Base-by-base conservation (phyloP, 2,113 vertebrate species). In the Monopterus albus region DNA sequence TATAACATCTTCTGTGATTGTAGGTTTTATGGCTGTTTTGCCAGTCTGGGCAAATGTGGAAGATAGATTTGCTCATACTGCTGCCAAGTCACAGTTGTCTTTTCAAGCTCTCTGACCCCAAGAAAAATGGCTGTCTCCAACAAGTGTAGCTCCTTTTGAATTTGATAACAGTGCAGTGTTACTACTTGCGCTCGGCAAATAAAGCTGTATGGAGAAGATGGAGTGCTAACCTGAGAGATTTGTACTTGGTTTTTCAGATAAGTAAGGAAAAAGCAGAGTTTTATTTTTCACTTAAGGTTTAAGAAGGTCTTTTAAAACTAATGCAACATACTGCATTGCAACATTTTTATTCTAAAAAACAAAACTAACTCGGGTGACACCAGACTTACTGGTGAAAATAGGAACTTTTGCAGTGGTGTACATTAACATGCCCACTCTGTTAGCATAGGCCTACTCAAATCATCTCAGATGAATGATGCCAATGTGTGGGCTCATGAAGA, bases 41-140 rank as follows among this genome's bases (percentile, higher is more conserved):
- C 63, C 77, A 76, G 64, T 55, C 69, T 5, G 14, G 68, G 23
- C 79, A 78, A 38, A 83, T 68, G 64, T 79, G 81, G 81, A 59
- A 62, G 60, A 68, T 73, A 56, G 75, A 78, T 81, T 82, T 81
- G 25, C 73, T 86, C 63, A 51, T 71, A 11, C 57, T 12, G 17
- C 57, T 81, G 83, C 78, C 82, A 84, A 85, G 78, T 85, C 76
- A 71, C 42, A 84, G 60, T 61, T 79, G 65, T 59, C 71, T 78
- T 78, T 87, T 82, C 64, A 77, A 81, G 83, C 65, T 77, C 68
- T 25, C 45, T 67, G 47, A 81, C 78, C 70, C 79, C 26, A 72
- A 88, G 75, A 88, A 75, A 55, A 72, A 89, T 85, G 79, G 55
- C 36, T 15, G 23, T 80, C 28, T 84, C 45, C 59, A 57, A 50